Conservation (phyloP, 2,888 invertebrate genomes). For the Latrodectus hesperus region DNA sequence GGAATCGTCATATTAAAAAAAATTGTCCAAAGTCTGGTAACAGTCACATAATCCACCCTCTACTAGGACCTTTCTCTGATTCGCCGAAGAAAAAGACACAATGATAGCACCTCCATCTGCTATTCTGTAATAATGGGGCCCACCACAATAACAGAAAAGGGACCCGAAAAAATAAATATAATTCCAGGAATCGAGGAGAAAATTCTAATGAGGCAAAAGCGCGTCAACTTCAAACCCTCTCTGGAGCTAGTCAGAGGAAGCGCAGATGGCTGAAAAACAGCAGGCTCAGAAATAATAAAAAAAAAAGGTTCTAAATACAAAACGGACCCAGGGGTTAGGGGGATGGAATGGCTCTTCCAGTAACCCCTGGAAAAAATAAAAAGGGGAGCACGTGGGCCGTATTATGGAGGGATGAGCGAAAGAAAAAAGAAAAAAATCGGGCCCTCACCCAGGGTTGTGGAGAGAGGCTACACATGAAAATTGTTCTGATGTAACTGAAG, state of each 20-base stretch:
- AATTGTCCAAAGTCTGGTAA: not conserved
- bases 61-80: constrained; percentile 11
- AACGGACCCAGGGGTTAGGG: constrained; percentile 42
- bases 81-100: not conserved
- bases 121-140: not conserved
- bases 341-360: not conserved
- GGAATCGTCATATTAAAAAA: not conserved
- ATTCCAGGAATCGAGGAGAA: constrained; percentile 26
- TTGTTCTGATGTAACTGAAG: constrained; percentile 47
- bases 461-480: constrained; percentile 17
- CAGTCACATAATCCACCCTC: constrained; percentile 32
- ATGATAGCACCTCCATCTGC: constrained; percentile 2
- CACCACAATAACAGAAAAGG: constrained; percentile 2
- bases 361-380: constrained; percentile 32
- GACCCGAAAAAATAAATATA: constrained; percentile 17
- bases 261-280: constrained; percentile 45
- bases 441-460: constrained; percentile 25
- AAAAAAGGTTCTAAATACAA: constrained; percentile 26
- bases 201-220: constrained; percentile 44
- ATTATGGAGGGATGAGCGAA: constrained; percentile 34
- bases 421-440: constrained; percentile 25
- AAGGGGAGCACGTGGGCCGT: constrained; percentile 50
- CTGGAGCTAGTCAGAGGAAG: constrained; percentile 2
- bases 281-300: constrained; percentile 21
- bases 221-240: constrained; percentile 20